Evolutionary conservation across 2,797 vertebrate species (phyloP).

Genomic region (Arremon brunneinucha): DNA sequence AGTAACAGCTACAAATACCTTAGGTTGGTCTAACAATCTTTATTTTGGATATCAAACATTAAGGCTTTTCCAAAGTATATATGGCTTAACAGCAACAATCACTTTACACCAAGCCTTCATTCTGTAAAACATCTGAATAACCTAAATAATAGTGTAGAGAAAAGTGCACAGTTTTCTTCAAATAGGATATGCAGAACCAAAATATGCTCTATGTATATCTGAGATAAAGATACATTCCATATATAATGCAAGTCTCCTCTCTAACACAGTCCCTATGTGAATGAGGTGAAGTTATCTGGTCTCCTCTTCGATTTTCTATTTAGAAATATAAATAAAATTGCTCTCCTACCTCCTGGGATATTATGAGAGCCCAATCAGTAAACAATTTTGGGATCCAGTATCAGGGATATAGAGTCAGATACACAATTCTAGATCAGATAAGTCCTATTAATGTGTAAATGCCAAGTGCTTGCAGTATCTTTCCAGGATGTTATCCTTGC

Average conservation of each 20-base stretch:
- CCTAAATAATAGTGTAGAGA: background rate
- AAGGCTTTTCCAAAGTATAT: background rate
- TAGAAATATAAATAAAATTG: background rate
- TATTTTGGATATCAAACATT: background rate
- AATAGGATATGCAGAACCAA: background rate
- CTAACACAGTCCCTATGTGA: background rate
- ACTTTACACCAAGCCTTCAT: background rate
- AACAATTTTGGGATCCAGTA: background rate
- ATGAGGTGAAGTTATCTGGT: background rate
- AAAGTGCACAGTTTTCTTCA: background rate
- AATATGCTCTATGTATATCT: background rate
- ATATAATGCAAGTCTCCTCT: background rate
- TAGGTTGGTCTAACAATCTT: background rate
- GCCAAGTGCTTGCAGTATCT: background rate
- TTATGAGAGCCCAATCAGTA: background rate
- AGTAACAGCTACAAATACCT: background rate
- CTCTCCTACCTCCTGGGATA: background rate
- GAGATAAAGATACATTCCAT: background rate
- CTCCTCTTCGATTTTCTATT: background rate
- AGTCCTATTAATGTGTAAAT: background rate
- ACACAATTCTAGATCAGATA: background rate
- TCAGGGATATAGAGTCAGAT: background rate
- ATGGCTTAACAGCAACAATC: background rate
- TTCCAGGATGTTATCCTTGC: background rate
- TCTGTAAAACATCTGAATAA: background rate